These are phyloP conservation scores for Pseudomugil tenellus DNA, from an alignment of 2,797 vertebrate genomes.

Conservation along the genomic window DNA sequence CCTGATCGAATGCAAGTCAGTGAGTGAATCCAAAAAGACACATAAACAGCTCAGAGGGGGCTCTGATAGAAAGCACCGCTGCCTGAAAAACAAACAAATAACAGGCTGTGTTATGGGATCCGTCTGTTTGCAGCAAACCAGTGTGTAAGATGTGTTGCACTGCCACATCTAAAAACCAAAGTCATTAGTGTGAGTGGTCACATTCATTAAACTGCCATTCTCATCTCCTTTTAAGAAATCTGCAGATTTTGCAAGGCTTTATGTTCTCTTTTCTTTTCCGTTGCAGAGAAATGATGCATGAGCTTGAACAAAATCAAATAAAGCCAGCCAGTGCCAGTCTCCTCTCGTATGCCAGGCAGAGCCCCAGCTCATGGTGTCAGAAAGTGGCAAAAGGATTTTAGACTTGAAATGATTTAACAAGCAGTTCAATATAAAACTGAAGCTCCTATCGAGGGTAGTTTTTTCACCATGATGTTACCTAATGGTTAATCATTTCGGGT, in stretches of 20 bases:
- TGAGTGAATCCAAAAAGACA: conserved; percentile 5
- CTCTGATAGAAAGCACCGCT: conserved; percentile 8
- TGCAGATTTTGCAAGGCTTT: background rate
- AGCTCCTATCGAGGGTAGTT: background rate
- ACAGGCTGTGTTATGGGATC: background rate
- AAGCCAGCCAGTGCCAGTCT: conserved; percentile 1
- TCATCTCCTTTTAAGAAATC: conserved; percentile 2
- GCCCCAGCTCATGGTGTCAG: background rate
- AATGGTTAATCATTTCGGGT: background rate
- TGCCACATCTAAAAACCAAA: background rate
- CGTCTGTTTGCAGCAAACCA: conserved; percentile 1
- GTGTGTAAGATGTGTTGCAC: background rate
- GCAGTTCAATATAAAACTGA: conserved; percentile 3
- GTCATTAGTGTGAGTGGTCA: background rate
- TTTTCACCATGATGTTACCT: background rate
- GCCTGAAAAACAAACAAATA: background rate
- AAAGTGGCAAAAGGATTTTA: background rate
- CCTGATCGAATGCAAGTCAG: conserved; percentile 31
- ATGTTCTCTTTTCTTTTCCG: background rate
- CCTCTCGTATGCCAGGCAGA: background rate
- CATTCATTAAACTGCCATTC: conserved; percentile 6
- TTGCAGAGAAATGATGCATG: background rate
- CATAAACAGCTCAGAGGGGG: conserved; percentile 26
- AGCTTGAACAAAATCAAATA: conserved; percentile 2
- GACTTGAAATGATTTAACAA: background rate